These are phyloP conservation scores for Poecilobothrus nobilitatus DNA, from an alignment of 2,888 invertebrate species.

Conservation along the genomic window DNA sequence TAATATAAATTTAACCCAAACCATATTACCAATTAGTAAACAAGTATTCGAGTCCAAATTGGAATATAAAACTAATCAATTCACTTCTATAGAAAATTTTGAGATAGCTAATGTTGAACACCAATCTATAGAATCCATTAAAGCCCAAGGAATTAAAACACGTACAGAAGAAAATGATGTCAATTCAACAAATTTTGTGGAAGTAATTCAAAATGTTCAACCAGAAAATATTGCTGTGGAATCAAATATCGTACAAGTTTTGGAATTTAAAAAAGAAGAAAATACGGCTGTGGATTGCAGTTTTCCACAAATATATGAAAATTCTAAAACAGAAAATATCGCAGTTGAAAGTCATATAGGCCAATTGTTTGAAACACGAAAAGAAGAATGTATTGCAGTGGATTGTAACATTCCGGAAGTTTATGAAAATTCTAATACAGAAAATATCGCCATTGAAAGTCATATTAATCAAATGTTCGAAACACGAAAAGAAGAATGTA, in stretches of 20 bases:
- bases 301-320: background rate
- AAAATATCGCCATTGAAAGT: too few species aligned
- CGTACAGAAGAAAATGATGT: background rate
- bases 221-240: background rate
- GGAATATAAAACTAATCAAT: background rate
- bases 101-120: background rate
- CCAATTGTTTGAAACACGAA: too few species aligned
- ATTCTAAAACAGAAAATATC: too few species aligned
- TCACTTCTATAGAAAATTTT: background rate
- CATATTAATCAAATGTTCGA: too few species aligned
- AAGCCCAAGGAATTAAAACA: background rate
- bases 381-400: background rate
- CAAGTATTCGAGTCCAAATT: background rate
- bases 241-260: background rate
- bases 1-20: too few species aligned
- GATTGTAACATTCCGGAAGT: background rate
- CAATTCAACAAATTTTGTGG: background rate
- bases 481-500: too few species aligned
- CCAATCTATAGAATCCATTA: background rate
- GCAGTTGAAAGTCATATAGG: too few species aligned
- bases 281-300: background rate
- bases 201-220: background rate
- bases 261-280: background rate
- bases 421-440: background rate
- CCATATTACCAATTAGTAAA: too few species aligned